These are phyloP conservation scores for Uloborus plumipes DNA, from an alignment of 2,888 invertebrate species.

Conservation along the genomic window DNA sequence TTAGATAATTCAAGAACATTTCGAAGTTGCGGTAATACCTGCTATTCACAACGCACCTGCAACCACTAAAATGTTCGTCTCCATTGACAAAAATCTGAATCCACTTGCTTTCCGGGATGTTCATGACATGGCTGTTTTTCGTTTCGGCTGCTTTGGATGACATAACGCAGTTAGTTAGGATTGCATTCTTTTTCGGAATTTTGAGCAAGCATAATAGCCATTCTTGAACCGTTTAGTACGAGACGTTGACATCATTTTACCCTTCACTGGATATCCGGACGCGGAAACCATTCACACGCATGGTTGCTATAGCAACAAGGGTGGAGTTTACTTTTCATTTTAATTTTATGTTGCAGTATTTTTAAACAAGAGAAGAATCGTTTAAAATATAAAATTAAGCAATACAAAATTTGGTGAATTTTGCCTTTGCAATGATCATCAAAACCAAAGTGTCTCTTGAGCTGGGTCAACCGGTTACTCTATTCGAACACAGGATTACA, in stretches of 20 bases:
- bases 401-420: too few relatives aligned
- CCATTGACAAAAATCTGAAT: conserved; percentile 66
- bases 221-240: background rate
- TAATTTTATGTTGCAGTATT: too few relatives aligned
- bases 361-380: too few relatives aligned
- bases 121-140: conserved; percentile 7
- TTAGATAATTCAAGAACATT: conserved; percentile 65
- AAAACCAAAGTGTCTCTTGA: too few relatives aligned
- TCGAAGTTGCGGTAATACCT: conserved; percentile 64
- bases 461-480: too few relatives aligned
- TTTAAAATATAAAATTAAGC: too few relatives aligned
- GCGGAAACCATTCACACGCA: background rate
- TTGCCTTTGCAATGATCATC: too few relatives aligned
- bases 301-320: background rate
- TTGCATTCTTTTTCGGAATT: conserved; percentile 11
- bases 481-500: too few relatives aligned
- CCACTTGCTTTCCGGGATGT: conserved; percentile 64
- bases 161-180: background rate
- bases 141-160: background rate
- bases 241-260: conserved; percentile 33
- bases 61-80: conserved; percentile 60
- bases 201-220: conserved; percentile 8
- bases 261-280: conserved; percentile 22
- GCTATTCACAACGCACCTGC: conserved; percentile 64
- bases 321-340: too few relatives aligned